Base-by-base conservation (phyloP, 2,888 invertebrate genomes). In the Pristionchus entomophagus region DNA sequence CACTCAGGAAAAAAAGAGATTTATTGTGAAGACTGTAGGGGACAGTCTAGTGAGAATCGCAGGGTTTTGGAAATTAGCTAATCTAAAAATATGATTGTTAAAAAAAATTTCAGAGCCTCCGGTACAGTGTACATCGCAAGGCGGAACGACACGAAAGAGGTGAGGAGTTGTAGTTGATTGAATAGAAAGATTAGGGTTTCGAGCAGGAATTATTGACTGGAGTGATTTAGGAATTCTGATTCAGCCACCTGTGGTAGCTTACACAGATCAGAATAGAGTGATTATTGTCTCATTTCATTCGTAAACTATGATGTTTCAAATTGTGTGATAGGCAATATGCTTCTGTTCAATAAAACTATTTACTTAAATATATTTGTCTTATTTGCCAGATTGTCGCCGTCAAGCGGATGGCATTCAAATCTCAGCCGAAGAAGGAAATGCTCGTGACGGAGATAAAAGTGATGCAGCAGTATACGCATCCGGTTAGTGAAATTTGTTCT, bases 381-480 rank as follows among this genome's bases (percentile, higher is more conserved):
- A 19, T 65, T 29, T 45, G 6, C 12, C 80, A 90, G 62, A 95
- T 96, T 93, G 98, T 99, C 12, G 99, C 99, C 49, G 96, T 99
- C 89, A 99, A 99, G 94, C 97, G 97, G 92, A 99, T 99, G 94
- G 97, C 98, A 94, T 95, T 99, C 94, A 96, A 96, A 56, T 97
- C 97, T 94, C 99, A 99, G 94, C 96, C 97, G 84, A 97, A 97
- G 93, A 98, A 98, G 94, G 97, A 98, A 94, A 95, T 98, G 92
- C 96, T 99, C 93, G 95, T 98, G 89, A 98, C 97, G 82, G 99
- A 99, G 95, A 97, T 99, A 89, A 94, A 94, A 88, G 97, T 97
- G 22, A 95, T 97, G 93, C 96, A 96, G 93, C 96, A 96, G 92
- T 97, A 97, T 94, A 96, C 96, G 92, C 98, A 99, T 94, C 96